phyloP scores from a whole-genome alignment of 1,140 invertebrate species.

The Lepidurus apus region DNA sequence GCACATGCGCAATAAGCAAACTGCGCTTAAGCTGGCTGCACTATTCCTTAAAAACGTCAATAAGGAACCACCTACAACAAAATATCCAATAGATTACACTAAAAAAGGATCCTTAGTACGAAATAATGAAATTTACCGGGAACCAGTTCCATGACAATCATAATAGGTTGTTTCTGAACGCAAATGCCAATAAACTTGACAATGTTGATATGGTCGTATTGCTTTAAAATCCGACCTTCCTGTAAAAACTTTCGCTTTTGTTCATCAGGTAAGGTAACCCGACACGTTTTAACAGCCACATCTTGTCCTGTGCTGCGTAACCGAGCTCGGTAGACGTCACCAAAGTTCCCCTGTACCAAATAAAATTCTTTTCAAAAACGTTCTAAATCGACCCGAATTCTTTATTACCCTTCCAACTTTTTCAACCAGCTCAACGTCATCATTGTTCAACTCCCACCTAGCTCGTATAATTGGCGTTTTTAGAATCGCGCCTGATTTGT shows the following conservation, averaged over 20 bases:
- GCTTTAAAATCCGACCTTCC: conserved; percentile 90
- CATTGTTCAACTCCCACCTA: conserved; percentile 93
- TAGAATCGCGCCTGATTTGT: conserved; percentile 82
- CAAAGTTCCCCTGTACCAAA: conserved; percentile 82
- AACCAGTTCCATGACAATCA: conserved; percentile 99
- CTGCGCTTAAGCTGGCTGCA: conserved; percentile 58
- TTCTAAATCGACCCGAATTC: background rate
- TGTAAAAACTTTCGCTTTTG: conserved; percentile 94
- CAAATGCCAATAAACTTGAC: conserved; percentile 96
- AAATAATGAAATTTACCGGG: conserved; percentile 51
- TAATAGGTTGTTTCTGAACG: conserved; percentile 95
- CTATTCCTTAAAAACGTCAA: conserved; percentile 79
- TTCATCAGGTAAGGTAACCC: conserved; percentile 86
- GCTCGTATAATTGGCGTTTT: conserved; percentile 81
- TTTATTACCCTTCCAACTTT: conserved; percentile 85
- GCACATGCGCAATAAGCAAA: conserved; percentile 81
- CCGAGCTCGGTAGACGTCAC: conserved; percentile 89
- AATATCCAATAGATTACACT: conserved; percentile 45
- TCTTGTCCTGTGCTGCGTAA: conserved; percentile 73
- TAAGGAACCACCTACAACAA: conserved; percentile 66
- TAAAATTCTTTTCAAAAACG: background rate
- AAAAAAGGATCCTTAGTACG: conserved; percentile 26
- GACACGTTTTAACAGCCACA: conserved; percentile 94
- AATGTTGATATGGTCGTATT: conserved; percentile 95
- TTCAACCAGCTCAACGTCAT: conserved; percentile 84